These are phyloP conservation scores for Wiebesia pumilae DNA, from an alignment of 1,140 invertebrate genomes.

Conservation along the genomic window DNA sequence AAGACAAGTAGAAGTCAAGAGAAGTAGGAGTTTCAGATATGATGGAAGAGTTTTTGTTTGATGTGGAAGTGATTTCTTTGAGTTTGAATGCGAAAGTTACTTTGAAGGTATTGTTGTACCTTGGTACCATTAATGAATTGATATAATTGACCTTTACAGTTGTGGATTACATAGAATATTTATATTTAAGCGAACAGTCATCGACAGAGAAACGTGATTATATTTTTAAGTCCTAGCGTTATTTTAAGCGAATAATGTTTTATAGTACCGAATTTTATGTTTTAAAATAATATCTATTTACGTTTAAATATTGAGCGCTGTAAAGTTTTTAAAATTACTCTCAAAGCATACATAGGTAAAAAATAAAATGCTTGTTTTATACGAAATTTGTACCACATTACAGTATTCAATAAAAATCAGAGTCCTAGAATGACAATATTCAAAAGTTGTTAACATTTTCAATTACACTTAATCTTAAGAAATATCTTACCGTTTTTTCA, in stretches of 20 bases:
- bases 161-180: not conserved
- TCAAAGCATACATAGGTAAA: too few species aligned
- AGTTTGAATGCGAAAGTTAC: not conserved
- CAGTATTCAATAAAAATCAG: too few species aligned
- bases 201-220: not conserved
- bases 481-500: not conserved
- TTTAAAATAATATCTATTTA: too few species aligned
- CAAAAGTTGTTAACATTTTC: not conserved
- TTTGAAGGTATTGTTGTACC: not conserved
- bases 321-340: too few species aligned
- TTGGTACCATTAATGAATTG: not conserved
- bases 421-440: not conserved
- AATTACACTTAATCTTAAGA: not conserved
- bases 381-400: too few species aligned
- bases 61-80: constrained; percentile 10
- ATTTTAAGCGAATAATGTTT: too few species aligned
- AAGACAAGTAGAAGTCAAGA: constrained; percentile 51
- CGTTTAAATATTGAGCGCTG: too few species aligned
- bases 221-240: too few species aligned
- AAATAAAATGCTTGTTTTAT: too few species aligned
- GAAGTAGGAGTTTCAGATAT: not conserved
- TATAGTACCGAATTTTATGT: too few species aligned
- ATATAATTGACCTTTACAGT: not conserved
- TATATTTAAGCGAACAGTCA: not conserved
- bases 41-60: constrained; percentile 16